These are phyloP conservation scores for Xiphophorus hellerii DNA, from an alignment of 2,113 vertebrate species.

Conservation along the genomic window DNA sequence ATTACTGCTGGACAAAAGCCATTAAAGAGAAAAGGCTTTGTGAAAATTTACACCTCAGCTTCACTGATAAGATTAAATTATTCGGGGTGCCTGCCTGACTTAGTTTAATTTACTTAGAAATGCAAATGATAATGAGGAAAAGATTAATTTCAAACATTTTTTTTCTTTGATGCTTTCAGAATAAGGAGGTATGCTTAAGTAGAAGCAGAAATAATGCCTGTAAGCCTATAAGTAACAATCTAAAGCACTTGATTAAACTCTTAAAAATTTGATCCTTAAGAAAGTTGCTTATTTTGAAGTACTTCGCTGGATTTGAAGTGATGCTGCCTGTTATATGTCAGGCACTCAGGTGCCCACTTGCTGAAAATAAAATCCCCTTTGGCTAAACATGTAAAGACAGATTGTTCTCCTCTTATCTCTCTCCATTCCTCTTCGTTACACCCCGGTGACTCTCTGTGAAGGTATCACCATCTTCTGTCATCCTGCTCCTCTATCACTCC, in stretches of 20 bases:
- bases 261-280: constrained; percentile 11
- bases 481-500: constrained; percentile 30
- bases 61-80: background rate
- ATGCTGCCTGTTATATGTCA: constrained; percentile 42
- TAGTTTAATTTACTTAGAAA: background rate
- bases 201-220: background rate
- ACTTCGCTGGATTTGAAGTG: constrained; percentile 46
- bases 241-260: constrained; percentile 28
- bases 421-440: constrained; percentile 42
- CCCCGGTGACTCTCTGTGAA: constrained; percentile 49
- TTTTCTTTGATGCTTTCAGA: background rate
- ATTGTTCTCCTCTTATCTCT: constrained; percentile 53
- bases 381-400: constrained; percentile 53
- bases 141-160: background rate
- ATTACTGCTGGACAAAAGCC: constrained; percentile 12
- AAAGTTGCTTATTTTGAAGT: constrained; percentile 40
- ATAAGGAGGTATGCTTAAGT: background rate
- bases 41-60: background rate
- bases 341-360: constrained; percentile 34
- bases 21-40: background rate
- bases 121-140: background rate
- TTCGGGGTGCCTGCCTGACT: background rate
- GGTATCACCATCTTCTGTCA: constrained; percentile 44
- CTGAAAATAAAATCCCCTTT: constrained; percentile 31
- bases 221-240: constrained; percentile 3